These are phyloP conservation scores for Pipa parva DNA, from an alignment of 2,113 vertebrate species.

Conservation along the genomic window DNA sequence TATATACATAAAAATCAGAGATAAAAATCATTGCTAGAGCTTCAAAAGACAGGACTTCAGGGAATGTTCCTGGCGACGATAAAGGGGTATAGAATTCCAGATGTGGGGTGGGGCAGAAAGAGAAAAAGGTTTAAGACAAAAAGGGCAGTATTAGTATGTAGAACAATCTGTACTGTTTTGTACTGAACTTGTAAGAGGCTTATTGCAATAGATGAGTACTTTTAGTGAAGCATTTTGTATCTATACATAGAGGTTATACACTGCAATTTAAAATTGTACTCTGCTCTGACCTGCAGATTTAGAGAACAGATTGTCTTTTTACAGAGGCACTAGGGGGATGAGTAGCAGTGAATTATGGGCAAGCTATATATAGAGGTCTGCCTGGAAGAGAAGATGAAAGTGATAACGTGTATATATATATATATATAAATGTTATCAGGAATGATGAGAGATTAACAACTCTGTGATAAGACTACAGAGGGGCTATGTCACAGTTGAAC, in stretches of 20 bases:
- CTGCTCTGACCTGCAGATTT: conserved; percentile 12
- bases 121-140: no score
- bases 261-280: conserved; percentile 1
- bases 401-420: conserved; percentile 34
- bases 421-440: conserved; percentile 37
- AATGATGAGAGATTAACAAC: conserved; percentile 21
- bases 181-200: not conserved
- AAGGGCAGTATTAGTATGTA: no score
- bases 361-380: conserved; percentile 32
- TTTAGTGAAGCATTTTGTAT: not conserved
- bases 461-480: not conserved
- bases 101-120: no score
- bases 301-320: conserved; percentile 13
- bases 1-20: no score
- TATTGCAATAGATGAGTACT: conserved; percentile 12
- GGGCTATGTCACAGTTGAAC: not conserved
- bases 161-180: not conserved
- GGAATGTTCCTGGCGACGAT: no score
- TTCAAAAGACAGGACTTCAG: no score
- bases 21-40: no score
- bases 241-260: not conserved
- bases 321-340: conserved; percentile 1
- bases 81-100: no score
- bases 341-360: conserved; percentile 20
- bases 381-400: conserved; percentile 19